Evolutionary conservation across 2,888 invertebrate genomes (phyloP).

Genomic region (Pollenia amentaria): DNA sequence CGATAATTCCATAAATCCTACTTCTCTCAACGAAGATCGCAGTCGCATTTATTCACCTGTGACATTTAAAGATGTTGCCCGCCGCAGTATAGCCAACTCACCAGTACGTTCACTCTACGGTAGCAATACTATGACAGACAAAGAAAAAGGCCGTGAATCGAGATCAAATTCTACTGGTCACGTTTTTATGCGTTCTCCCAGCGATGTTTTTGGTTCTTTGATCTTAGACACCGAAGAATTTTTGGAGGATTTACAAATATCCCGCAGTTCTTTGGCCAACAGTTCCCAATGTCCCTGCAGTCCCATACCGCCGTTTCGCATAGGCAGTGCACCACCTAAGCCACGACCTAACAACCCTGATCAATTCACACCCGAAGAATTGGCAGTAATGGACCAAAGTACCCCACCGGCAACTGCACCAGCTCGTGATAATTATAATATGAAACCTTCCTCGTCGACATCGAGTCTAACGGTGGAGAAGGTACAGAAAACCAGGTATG

Average conservation of each 20-base stretch:
- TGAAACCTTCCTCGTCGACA: conserved; percentile 70
- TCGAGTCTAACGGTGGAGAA: conserved; percentile 78
- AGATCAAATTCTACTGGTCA: conserved; percentile 90
- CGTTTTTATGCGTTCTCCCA: conserved; percentile 86
- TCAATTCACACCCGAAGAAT: conserved; percentile 83
- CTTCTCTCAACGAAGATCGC: conserved; percentile 85
- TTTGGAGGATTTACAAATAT: conserved; percentile 84
- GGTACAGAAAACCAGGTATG: conserved; percentile 77
- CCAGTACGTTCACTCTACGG: conserved; percentile 86
- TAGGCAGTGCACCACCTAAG: conserved; percentile 85
- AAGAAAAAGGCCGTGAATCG: conserved; percentile 86
- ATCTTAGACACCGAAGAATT: conserved; percentile 87
- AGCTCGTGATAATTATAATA: conserved; percentile 78
- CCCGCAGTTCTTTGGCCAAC: conserved; percentile 80
- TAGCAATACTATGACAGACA: conserved; percentile 57
- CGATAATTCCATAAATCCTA: conserved; percentile 64
- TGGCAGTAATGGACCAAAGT: conserved; percentile 81
- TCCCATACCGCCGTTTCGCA: conserved; percentile 87
- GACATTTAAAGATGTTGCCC: conserved; percentile 92
- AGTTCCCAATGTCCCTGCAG: conserved; percentile 77
- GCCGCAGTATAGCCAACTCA: conserved; percentile 91
- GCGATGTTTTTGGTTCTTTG: conserved; percentile 87
- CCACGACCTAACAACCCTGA: conserved; percentile 82
- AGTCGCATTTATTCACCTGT: conserved; percentile 92
- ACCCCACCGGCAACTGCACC: conserved; percentile 86